Percentiles rank a stretch among this genome's conserved stretches.
Conservation (phyloP, 2,113 vertebrate species). For the Muntiacus muntjak region DNA sequence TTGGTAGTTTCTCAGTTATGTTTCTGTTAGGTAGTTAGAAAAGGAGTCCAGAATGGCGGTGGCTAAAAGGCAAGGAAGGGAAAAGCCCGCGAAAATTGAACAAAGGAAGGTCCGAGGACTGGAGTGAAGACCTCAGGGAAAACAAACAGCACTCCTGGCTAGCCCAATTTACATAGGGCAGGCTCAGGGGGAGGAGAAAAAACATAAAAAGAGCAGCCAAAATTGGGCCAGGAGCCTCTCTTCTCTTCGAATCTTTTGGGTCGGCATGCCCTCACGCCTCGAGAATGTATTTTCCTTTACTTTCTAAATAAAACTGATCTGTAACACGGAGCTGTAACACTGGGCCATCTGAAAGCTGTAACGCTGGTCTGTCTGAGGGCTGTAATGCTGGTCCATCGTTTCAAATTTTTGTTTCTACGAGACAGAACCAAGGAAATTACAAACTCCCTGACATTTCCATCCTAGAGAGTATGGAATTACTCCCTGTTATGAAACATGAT, state of each 20-base stretch:
- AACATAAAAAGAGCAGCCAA: not conserved
- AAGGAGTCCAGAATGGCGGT: not conserved
- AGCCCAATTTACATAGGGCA: not conserved
- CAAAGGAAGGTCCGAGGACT: not conserved
- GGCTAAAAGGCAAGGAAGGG: not conserved
- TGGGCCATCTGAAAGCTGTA: not conserved
- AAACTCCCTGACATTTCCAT: not conserved
- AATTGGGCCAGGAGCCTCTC: rapidly evolving
- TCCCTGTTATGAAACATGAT: not conserved
- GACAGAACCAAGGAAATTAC: not conserved
- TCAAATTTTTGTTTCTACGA: not conserved
- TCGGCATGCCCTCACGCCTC: rapidly evolving
- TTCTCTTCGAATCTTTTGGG: not conserved
- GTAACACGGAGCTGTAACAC: not conserved
- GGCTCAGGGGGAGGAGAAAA: not conserved
- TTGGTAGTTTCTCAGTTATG: not conserved
- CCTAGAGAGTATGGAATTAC: not conserved
- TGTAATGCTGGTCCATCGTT: rapidly evolving
- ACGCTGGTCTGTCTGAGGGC: not conserved
- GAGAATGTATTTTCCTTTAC: not conserved
- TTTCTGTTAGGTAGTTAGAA: not conserved
- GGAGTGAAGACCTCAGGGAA: not conserved
- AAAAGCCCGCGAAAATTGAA: rapidly evolving
- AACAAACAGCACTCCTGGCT: not conserved
- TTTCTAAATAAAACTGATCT: not conserved